phyloP scores from a whole-genome alignment of 1,140 invertebrate species.

The Venturia canescens region DNA sequence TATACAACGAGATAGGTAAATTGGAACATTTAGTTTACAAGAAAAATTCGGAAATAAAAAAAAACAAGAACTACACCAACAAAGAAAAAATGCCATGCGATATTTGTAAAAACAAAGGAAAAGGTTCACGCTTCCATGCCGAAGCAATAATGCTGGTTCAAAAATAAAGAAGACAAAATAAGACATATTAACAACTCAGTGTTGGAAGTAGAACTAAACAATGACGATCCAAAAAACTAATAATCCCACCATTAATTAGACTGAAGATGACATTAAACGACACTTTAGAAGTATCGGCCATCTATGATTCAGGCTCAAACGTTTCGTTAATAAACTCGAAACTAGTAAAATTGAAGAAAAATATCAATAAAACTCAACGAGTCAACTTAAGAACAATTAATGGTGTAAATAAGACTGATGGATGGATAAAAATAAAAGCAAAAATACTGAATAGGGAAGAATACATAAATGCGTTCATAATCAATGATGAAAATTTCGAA shows the following conservation, averaged over 20 bases:
- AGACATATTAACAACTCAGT: constrained; percentile 32
- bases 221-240: constrained; percentile 61
- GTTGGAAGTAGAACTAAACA: constrained; percentile 31
- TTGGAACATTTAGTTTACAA: constrained; percentile 38
- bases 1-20: constrained; percentile 40
- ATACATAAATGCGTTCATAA: constrained; percentile 33
- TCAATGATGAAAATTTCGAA: constrained; percentile 39
- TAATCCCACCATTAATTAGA: constrained; percentile 65
- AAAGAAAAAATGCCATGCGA: constrained; percentile 27
- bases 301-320: constrained; percentile 61
- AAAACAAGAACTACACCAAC: neutral
- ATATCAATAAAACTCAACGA: neutral
- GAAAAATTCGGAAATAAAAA: neutral
- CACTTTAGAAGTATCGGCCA: constrained; percentile 56
- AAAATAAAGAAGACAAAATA: constrained; percentile 34
- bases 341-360: constrained; percentile 57
- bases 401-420: constrained; percentile 48
- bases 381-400: constrained; percentile 49
- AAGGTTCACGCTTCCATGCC: constrained; percentile 45
- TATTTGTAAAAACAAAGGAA: constrained; percentile 37
- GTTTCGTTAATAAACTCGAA: constrained; percentile 63
- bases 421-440: constrained; percentile 29
- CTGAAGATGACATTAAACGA: constrained; percentile 63
- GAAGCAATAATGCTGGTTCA: constrained; percentile 53
- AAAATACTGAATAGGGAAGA: constrained; percentile 48